These are phyloP conservation scores for Scaptodrosophila lebanonensis DNA, from an alignment of 1,140 invertebrate species.

Conservation along the genomic window DNA sequence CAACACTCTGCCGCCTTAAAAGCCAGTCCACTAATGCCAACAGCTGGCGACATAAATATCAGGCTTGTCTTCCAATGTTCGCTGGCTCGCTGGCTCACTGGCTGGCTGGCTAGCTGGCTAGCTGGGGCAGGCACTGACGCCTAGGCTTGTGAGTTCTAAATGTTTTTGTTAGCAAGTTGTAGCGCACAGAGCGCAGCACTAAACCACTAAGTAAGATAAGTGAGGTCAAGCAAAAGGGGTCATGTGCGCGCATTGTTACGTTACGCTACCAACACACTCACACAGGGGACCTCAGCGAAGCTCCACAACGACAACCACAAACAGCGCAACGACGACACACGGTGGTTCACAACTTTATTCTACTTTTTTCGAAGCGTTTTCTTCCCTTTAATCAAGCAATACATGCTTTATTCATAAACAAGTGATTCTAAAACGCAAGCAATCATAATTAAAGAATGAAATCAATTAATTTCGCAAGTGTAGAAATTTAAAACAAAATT, in stretches of 20 bases:
- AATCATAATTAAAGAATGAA: no score
- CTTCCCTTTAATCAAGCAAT: not conserved
- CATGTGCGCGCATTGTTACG: conserved; percentile 70
- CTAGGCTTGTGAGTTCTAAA: conserved; percentile 47
- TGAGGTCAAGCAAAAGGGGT: conserved; percentile 74
- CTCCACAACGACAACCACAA: not conserved
- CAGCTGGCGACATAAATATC: conserved; percentile 74
- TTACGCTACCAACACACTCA: conserved; percentile 20
- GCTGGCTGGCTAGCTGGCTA: not conserved
- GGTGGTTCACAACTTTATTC: no score
- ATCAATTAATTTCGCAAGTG: no score
- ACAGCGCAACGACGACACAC: no score
- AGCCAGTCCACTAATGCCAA: conserved; percentile 71
- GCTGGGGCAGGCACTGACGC: not conserved
- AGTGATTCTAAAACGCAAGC: no score
- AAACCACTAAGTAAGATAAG: conserved; percentile 75
- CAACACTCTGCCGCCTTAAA: conserved; percentile 64
- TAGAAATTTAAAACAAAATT: no score
- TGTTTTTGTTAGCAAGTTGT: conserved; percentile 39
- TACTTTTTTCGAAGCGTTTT: no score
- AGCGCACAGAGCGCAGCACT: conserved; percentile 33
- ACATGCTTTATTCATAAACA: not conserved
- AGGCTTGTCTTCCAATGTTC: no score
- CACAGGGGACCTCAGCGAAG: no score
- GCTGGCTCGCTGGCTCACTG: no score